phyloP scores from a whole-genome alignment of 2,888 invertebrate genomes.

The Mesorhabditis spiculigera region DNA sequence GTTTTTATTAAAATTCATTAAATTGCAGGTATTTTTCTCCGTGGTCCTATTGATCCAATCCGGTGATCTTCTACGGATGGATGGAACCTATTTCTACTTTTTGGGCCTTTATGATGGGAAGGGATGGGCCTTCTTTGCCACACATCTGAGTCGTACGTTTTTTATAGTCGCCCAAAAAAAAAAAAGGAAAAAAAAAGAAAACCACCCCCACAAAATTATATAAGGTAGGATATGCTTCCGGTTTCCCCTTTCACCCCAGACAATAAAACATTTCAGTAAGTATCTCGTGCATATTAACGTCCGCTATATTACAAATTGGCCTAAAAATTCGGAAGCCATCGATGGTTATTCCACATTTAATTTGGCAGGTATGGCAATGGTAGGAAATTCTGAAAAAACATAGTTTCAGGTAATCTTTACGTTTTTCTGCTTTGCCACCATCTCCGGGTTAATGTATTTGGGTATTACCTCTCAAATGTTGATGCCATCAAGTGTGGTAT shows the following conservation, averaged over 20 bases:
- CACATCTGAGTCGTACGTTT: constrained; percentile 29
- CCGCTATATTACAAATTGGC: constrained; percentile 28
- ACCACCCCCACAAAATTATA: neutral
- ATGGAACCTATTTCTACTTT: constrained; percentile 40
- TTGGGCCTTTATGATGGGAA: constrained; percentile 30
- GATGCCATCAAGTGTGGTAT: constrained; percentile 31
- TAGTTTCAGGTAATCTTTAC: neutral
- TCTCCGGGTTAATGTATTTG: constrained; percentile 24
- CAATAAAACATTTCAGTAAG: constrained; percentile 21
- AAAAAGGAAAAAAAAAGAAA: constrained; percentile 8
- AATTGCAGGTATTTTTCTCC: constrained; percentile 29
- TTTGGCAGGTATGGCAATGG: constrained; percentile 23
- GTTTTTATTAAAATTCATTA: neutral
- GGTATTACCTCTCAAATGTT: constrained; percentile 29
- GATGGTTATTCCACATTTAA: constrained; percentile 26
- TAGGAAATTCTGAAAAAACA: neutral
- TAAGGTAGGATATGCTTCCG: neutral
- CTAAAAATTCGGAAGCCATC: constrained; percentile 18
- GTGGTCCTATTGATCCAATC: constrained; percentile 34
- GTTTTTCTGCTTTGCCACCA: constrained; percentile 12
- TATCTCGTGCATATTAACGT: constrained; percentile 24
- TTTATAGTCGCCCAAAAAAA: neutral
- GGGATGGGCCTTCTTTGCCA: constrained; percentile 25
- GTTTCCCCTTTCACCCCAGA: neutral
- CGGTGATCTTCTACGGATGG: constrained; percentile 29